Evolutionary conservation across 2,797 vertebrate genomes (phyloP), one percentile per base, ranked within the genome.

Genomic region (Chromis chromis): DNA sequence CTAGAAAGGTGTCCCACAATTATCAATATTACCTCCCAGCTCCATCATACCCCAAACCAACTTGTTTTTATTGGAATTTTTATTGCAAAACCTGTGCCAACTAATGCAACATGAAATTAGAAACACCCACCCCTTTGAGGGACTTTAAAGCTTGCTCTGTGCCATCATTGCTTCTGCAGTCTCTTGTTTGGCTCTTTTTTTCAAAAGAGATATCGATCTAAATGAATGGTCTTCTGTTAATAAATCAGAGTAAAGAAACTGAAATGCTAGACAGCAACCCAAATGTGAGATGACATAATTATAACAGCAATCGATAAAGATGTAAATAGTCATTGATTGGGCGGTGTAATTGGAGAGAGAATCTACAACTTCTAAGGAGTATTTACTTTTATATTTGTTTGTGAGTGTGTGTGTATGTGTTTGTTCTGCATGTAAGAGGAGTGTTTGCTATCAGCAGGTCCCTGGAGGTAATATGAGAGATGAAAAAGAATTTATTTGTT

Each of bases 401-500:
- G 55, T 69, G 28, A 44, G 36, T 52, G 16, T 61, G 19, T 56
- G 31, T 21, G 19, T 62, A n/a, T n/a, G 53, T 57, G 57, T 48
- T 28, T 50, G 54, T 21, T 73, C 70, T 78, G 75, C 56, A 76
- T 74, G 63, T n/a, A 69, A 74, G 50, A 79, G 63, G 40, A 76
- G 63, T 85, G 69, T 84, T 86, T 81, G 81, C 76, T 69, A 24
- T 76, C 25, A 76, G 33, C 55, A 76, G 54, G 54, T 79, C 75
- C 81, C 86, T 62, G 17, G 56, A 79, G 84, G 74, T 73, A 74
- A 82, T 69, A 55, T 48, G 31, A 74, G 46, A 86, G 70, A 87
- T 84, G 82, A 88, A 88, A 79, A 81, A 55, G 8, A 75, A 84
- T 81, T 50, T 74, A 87, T 89, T 87, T 83, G 75, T 66, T 82